Percentiles rank a stretch among this genome's conserved stretches.
These are phyloP conservation scores for Drosophila affinis DNA, from an alignment of 2,888 invertebrate genomes.

Conservation along the genomic window DNA sequence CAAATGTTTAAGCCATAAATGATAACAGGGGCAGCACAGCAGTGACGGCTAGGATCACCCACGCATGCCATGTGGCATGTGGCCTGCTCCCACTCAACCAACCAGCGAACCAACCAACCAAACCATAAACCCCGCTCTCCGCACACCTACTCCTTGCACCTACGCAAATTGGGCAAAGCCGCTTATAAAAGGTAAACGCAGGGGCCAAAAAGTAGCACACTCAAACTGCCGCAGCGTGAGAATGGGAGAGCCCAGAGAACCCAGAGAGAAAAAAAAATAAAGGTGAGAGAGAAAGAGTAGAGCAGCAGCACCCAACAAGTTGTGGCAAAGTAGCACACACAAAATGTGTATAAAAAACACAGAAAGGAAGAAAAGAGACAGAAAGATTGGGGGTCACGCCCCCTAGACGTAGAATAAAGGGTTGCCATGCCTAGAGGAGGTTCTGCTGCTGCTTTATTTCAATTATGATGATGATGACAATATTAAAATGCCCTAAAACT, in stretches of 20 bases:
- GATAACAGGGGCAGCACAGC: slow-evolving; percentile 70
- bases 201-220: slow-evolving; percentile 72
- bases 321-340: slow-evolving; percentile 70
- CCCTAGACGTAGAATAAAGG: slow-evolving; percentile 32
- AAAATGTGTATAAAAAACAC: slow-evolving; percentile 53
- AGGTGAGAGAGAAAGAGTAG: background rate
- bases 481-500: slow-evolving; percentile 70
- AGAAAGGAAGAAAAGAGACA: too few relatives aligned
- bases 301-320: slow-evolving; percentile 53
- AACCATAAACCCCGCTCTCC: background rate
- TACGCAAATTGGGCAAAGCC: slow-evolving; percentile 75
- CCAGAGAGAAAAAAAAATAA: background rate
- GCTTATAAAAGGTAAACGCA: slow-evolving; percentile 77
- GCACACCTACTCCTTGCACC: slow-evolving; percentile 15
- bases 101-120: too few relatives aligned
- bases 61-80: slow-evolving; percentile 11
- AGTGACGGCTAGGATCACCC: slow-evolving; percentile 17
- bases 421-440: slow-evolving; percentile 1
- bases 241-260: slow-evolving; percentile 25
- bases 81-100: background rate
- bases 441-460: slow-evolving; percentile 56
- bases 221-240: slow-evolving; percentile 55
- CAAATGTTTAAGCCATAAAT: slow-evolving; percentile 77
- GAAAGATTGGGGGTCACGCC: slow-evolving; percentile 57
- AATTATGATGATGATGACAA: slow-evolving; percentile 76